Percentiles rank a stretch among this genome's conserved stretches.
These are phyloP conservation scores for Gasteruption jaculator DNA, from an alignment of 2,888 invertebrate genomes.

Conservation along the genomic window DNA sequence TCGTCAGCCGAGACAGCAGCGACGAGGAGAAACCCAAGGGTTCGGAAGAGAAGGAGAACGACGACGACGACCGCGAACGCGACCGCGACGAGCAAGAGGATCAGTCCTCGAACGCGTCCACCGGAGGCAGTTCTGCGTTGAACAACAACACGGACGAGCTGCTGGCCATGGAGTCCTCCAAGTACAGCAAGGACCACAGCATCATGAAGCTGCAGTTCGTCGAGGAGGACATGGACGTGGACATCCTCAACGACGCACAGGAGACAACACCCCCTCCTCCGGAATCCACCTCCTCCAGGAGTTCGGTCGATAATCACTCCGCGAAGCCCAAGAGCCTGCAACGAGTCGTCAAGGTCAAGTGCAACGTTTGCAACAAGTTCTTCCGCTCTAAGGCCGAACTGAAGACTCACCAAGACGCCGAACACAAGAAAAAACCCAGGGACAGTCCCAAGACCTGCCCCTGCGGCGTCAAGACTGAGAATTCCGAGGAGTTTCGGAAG, in stretches of 20 bases:
- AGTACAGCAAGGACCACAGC: conserved; percentile 34
- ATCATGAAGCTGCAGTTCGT: conserved; percentile 28
- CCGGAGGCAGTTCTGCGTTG: too few relatives aligned
- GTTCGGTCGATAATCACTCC: too few relatives aligned
- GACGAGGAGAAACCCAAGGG: conserved; percentile 27
- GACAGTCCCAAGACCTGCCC: conserved; percentile 20
- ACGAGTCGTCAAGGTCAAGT: too few relatives aligned
- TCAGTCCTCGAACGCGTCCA: neutral
- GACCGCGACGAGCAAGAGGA: conserved; percentile 1
- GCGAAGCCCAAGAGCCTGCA: too few relatives aligned
- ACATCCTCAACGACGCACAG: conserved; percentile 32
- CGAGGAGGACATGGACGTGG: conserved; percentile 37
- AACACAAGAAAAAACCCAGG: conserved; percentile 17
- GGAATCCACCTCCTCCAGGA: too few relatives aligned
- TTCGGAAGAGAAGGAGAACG: conserved; percentile 11
- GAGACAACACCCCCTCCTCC: too few relatives aligned
- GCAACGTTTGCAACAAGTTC: too few relatives aligned
- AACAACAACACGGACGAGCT: conserved; percentile 9
- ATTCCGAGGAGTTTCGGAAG: conserved; percentile 22
- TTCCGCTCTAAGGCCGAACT: neutral
- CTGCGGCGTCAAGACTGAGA: conserved; percentile 30
- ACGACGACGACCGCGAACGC: neutral
- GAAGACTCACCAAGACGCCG: neutral
- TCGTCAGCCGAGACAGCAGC: conserved; percentile 36
- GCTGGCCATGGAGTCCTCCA: conserved; percentile 11